phyloP scores from a whole-genome alignment of 2,113 vertebrate genomes.

The Toxostoma redivivum region DNA sequence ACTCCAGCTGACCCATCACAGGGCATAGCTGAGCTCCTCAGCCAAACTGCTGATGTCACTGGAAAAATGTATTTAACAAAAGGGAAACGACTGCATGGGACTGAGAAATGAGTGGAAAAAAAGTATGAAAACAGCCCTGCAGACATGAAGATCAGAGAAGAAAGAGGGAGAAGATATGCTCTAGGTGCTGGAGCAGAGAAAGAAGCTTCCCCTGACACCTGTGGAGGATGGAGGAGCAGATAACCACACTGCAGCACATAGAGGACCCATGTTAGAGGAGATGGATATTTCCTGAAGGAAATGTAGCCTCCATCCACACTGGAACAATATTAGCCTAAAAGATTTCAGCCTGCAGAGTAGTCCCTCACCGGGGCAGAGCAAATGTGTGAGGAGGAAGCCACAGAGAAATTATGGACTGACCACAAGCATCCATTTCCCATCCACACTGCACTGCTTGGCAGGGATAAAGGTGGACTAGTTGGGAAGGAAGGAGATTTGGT shows the following conservation, averaged over 20 bases:
- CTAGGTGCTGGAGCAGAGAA: background rate
- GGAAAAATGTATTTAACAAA: background rate
- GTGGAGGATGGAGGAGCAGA: background rate
- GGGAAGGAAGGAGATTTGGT: background rate
- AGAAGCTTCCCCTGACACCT: background rate
- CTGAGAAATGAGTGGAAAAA: background rate
- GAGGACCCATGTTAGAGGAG: rapidly evolving
- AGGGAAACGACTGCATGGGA: background rate
- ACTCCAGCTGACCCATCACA: background rate
- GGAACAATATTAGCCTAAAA: background rate
- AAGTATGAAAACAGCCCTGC: background rate
- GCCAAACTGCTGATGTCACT: background rate
- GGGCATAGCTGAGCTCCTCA: background rate
- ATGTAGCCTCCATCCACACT: background rate
- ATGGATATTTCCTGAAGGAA: background rate
- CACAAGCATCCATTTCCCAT: background rate
- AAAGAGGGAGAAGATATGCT: background rate
- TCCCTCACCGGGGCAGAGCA: background rate
- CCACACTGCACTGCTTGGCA: background rate
- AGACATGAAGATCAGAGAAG: background rate
- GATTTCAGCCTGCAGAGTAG: background rate
- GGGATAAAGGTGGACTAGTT: background rate
- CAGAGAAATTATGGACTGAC: background rate
- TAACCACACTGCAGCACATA: background rate
- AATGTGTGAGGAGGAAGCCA: background rate